phyloP scores from a whole-genome alignment of 2,113 vertebrate genomes.

The Lampris incognitus region DNA sequence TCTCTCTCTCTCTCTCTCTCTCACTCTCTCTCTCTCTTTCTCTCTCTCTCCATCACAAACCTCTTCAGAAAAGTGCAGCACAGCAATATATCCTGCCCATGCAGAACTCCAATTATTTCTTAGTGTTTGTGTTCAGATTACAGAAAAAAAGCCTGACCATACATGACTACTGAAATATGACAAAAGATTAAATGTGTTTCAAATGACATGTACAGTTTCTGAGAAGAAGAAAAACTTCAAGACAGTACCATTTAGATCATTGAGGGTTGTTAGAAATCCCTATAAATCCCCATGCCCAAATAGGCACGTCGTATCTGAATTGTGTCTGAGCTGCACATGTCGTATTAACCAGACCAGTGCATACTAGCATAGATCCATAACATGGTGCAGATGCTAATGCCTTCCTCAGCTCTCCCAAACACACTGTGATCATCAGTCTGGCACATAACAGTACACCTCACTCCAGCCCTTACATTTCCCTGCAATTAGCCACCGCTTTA shows the following conservation, averaged over 20 bases:
- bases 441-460: constrained; percentile 25
- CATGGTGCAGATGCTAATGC: not conserved
- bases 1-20: not conserved
- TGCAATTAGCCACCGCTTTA: constrained; percentile 62
- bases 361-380: not conserved
- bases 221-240: not conserved
- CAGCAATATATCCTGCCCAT: constrained; percentile 51
- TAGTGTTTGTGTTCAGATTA: constrained; percentile 40
- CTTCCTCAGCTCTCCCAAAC: not conserved
- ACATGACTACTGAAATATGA: constrained; percentile 36
- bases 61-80: constrained; percentile 54
- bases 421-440: constrained; percentile 36
- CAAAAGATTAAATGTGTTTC: constrained; percentile 37
- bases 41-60: constrained; percentile 44
- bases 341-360: not conserved
- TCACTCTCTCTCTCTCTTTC: constrained; percentile 11
- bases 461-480: constrained; percentile 64
- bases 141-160: constrained; percentile 25
- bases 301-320: constrained; percentile 15
- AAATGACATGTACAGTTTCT: constrained; percentile 36
- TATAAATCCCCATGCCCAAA: constrained; percentile 6
- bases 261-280: constrained; percentile 18
- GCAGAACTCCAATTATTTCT: constrained; percentile 59
- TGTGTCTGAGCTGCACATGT: not conserved
- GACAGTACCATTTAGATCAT: constrained; percentile 11